Evolutionary conservation across 2,113 vertebrate genomes (phyloP).

Genomic region (Hippocampus zosterae): DNA sequence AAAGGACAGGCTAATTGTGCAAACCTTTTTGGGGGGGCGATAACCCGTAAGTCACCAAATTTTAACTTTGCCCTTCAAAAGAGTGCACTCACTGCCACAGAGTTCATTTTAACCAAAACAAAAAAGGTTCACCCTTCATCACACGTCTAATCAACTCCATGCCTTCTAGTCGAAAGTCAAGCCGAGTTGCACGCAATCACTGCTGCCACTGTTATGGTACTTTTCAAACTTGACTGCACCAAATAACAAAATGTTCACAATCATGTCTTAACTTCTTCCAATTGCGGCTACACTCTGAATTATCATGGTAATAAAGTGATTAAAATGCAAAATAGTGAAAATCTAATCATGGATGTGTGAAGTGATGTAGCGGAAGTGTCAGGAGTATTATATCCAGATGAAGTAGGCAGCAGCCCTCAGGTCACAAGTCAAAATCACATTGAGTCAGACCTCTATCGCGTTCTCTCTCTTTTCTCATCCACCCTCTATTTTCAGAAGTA

Average conservation of each 20-base stretch:
- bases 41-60: no score
- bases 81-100: neutral
- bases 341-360: conserved; percentile 58
- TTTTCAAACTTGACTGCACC: conserved; percentile 8
- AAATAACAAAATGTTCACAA: conserved; percentile 14
- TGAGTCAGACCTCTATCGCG: neutral
- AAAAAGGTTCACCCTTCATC: neutral
- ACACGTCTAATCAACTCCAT: neutral
- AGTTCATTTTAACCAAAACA: neutral
- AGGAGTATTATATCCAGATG: conserved; percentile 58
- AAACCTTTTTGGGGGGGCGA: no score
- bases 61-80: no score
- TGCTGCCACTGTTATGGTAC: neutral
- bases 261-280: conserved; percentile 19
- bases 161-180: neutral
- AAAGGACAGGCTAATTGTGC: no score
- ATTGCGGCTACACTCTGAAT: conserved; percentile 35
- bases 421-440: conserved; percentile 52
- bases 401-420: conserved; percentile 42
- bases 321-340: conserved; percentile 65
- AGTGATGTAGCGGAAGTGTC: conserved; percentile 39
- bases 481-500: conserved; percentile 17
- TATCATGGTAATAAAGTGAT: conserved; percentile 59
- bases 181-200: neutral
- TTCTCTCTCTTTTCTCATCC: neutral